These are phyloP conservation scores for Habroteleia sp. DNA, from an alignment of 2,888 invertebrate genomes.

Conservation along the genomic window DNA sequence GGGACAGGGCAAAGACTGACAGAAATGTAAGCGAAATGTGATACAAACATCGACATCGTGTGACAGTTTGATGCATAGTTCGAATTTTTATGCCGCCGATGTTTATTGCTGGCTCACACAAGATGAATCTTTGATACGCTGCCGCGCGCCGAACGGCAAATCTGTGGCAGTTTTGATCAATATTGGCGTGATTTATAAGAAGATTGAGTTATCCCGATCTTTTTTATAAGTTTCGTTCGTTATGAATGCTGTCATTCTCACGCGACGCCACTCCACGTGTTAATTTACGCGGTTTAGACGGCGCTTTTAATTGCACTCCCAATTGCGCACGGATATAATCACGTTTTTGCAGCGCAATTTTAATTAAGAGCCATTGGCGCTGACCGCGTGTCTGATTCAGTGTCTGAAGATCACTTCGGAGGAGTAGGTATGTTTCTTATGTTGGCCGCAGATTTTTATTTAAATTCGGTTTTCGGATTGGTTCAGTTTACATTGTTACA, in stretches of 20 bases:
- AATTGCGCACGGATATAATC: no score
- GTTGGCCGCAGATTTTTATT: no score
- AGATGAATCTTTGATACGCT: conserved; percentile 66
- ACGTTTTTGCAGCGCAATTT: no score
- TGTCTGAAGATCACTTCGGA: no score
- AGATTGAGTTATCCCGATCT: conserved; percentile 67
- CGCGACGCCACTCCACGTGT: conserved; percentile 9
- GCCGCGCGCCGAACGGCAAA: conserved; percentile 29
- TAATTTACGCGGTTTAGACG: conserved; percentile 32
- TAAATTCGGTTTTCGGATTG: no score
- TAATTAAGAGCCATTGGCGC: no score
- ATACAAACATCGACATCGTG: conserved; percentile 67
- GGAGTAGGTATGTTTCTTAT: no score
- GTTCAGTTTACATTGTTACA: no score
- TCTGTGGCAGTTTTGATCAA: conserved; percentile 51
- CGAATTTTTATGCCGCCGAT: conserved; percentile 67
- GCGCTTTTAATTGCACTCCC: conserved; percentile 40
- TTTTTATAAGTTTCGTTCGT: conserved; percentile 23
- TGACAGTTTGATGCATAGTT: conserved; percentile 69
- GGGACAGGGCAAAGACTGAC: conserved; percentile 44
- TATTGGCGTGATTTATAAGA: conserved; percentile 67
- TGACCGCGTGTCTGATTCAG: no score
- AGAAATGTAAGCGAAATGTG: conserved; percentile 65
- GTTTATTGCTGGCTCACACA: conserved; percentile 66
- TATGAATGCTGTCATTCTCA: conserved; percentile 9